Base-by-base conservation (phyloP, 1,140 invertebrate species). In the Ruditapes philippinarum region DNA sequence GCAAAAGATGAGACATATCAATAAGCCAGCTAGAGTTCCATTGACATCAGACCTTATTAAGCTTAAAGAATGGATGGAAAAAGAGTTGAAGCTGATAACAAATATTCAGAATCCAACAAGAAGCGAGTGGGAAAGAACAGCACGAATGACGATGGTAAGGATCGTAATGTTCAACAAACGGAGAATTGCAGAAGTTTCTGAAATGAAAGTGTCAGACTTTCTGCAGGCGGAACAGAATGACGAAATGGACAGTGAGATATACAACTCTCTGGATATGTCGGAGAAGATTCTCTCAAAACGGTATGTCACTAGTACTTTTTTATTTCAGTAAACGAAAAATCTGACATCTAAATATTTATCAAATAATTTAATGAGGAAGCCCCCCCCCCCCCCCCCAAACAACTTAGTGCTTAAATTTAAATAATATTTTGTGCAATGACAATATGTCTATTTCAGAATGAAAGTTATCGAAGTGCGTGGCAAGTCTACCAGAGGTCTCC, bases 121-220 rank as follows among this genome's bases (percentile, higher is more conserved):
- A 49, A 4, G 9, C 38, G 9, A 45, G n/a, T 45, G 74, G 74
- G 28, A 78, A 28, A 78, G 28, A 78, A 38, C 74, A 25, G 40
- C 74, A 51, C 5, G 28, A 17, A 11, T 78, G 45, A 25, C 42
- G 5, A 45, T 49, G 45, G 38, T 45, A 4, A 78, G 38, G 17
- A 51, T 78, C 19, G 40, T 28, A 45, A 51, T 78, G 74, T 78
- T 45, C 7, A 51, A 78, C 45, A 73, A 73, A 73, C 9, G 68
- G 36, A 28, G 68, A 73, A 73, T 73, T 12, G 14, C 68, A 31
- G 62, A 73, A 9, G 68, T 73, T 28, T 73, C 33, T 42, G 74
- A 78, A 78, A 45, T 78, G 74, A 78, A 78, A 78, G 74, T 45
- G 12, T 9, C 74, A 17, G 45, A 51, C 74, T 49, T 51, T 25